Conservation (phyloP, 2,888 invertebrate genomes). For the Tolmerus cingulatus region DNA sequence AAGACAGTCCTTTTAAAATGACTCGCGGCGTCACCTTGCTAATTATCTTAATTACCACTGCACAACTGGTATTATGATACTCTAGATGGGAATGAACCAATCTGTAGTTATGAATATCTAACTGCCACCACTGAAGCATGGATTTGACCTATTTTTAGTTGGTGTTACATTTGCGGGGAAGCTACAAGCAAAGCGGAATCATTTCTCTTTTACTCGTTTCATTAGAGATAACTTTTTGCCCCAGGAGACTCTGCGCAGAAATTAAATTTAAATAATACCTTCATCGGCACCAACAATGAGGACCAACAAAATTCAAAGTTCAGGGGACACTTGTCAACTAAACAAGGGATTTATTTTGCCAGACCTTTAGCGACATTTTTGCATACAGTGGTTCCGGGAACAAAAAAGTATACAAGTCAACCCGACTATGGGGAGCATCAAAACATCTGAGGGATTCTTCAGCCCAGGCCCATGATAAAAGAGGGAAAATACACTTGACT, state of each 20-base stretch:
- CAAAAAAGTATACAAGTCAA: not conserved
- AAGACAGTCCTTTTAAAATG: not conserved
- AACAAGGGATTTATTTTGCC: not conserved
- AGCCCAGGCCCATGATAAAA: not conserved
- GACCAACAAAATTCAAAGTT: not conserved
- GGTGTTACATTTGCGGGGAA: not conserved
- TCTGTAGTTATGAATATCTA: not conserved
- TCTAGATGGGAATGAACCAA: not conserved
- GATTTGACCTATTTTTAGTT: not conserved
- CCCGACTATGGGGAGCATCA: not conserved
- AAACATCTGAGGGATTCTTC: not conserved
- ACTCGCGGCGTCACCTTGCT: not conserved
- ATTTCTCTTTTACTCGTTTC: not conserved
- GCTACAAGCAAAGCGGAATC: not conserved
- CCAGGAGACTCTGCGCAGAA: not conserved
- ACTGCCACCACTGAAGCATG: not conserved
- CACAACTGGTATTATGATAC: not conserved
- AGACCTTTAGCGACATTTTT: not conserved
- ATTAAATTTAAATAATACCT: not conserved
- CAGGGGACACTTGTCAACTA: not conserved
- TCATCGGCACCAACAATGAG: not conserved
- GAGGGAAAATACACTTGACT: not conserved
- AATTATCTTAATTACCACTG: not conserved
- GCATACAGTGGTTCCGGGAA: not conserved
- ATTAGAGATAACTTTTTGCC: not conserved